A percentile compares a stretch with the other conserved stretches of the same genome.
These are phyloP conservation scores for Sphyrna mokarran DNA, from an alignment of 2,113 vertebrate genomes.

Conservation along the genomic window DNA sequence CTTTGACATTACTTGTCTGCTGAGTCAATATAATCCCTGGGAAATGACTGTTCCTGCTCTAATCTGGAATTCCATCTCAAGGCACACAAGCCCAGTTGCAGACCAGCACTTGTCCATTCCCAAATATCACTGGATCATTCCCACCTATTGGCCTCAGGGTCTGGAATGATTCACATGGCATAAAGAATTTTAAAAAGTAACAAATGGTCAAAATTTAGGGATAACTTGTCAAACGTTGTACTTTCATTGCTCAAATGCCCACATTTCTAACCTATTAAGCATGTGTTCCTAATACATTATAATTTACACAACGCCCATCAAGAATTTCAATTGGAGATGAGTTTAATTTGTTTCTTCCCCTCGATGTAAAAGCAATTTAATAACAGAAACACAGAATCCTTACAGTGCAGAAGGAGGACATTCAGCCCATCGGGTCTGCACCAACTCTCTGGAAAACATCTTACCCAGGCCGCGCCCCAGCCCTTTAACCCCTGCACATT, in stretches of 20 bases:
- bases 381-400: too few relatives aligned
- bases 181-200: neutral
- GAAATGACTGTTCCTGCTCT: too few relatives aligned
- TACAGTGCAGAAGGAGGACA: too few relatives aligned
- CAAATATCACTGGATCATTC: neutral
- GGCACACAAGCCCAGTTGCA: too few relatives aligned
- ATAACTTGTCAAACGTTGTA: neutral
- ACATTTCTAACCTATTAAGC: neutral
- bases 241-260: neutral
- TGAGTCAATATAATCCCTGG: neutral
- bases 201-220: neutral
- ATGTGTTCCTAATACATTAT: neutral
- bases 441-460: too few relatives aligned
- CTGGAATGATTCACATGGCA: neutral
- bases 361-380: neutral
- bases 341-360: neutral
- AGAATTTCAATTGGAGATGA: neutral
- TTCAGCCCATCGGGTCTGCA: too few relatives aligned
- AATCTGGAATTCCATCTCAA: too few relatives aligned
- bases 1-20: neutral
- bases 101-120: too few relatives aligned
- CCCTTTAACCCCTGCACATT: too few relatives aligned
- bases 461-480: too few relatives aligned
- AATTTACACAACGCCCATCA: neutral
- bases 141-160: too few relatives aligned